Evolutionary conservation across 2,113 vertebrate species (phyloP).

Genomic region (Zeus faber): DNA sequence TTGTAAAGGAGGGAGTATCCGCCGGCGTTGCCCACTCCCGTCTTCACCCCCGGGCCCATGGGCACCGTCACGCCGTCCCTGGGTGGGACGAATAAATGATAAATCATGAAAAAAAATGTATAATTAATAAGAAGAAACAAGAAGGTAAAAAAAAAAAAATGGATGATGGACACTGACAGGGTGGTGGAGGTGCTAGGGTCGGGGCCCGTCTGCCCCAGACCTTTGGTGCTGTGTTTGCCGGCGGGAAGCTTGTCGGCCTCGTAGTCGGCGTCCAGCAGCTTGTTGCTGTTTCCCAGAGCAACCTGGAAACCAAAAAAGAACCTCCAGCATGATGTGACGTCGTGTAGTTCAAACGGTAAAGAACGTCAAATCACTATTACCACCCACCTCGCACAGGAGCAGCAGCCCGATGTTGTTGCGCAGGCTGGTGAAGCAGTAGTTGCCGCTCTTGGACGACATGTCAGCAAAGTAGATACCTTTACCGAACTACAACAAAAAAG

Average conservation of each 20-base stretch:
- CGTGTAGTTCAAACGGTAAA: too few relatives aligned
- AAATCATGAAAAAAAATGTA: neutral
- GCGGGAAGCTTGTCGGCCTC: conserved; percentile 74
- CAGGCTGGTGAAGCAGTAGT: conserved; percentile 85
- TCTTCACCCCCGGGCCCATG: conserved; percentile 76
- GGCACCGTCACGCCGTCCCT: conserved; percentile 80
- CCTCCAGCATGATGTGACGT: neutral
- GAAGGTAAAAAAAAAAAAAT: neutral
- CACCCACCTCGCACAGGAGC: conserved; percentile 82
- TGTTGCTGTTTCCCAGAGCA: conserved; percentile 82
- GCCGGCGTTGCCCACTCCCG: conserved; percentile 51
- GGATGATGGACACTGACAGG: conserved; percentile 72
- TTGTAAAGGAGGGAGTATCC: conserved; percentile 88
- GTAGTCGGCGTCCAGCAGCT: conserved; percentile 80
- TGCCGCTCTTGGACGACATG: conserved; percentile 92
- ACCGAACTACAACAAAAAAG: conserved; percentile 77
- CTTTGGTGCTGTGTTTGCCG: conserved; percentile 86
- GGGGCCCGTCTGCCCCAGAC: conserved; percentile 83
- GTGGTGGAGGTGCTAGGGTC: conserved; percentile 61
- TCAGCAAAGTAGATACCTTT: conserved; percentile 94
- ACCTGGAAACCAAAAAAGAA: conserved; percentile 70
- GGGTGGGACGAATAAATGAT: conserved; percentile 23
- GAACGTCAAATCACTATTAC: too few relatives aligned
- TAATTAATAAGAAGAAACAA: neutral
- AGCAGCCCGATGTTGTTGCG: conserved; percentile 77